Evolutionary conservation across 2,113 vertebrate species (phyloP).

Genomic region (Archocentrus centrarchus): DNA sequence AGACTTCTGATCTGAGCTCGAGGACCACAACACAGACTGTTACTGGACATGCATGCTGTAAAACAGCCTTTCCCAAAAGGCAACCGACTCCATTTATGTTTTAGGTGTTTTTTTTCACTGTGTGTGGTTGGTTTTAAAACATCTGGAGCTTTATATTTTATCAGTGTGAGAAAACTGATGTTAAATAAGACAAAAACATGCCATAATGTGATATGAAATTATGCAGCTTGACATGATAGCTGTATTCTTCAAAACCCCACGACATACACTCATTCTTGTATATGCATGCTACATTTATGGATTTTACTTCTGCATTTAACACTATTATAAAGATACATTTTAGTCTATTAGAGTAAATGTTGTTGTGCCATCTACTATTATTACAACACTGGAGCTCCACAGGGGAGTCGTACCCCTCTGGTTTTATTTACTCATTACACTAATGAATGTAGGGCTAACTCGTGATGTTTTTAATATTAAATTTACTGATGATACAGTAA

Average conservation of each 20-base stretch:
- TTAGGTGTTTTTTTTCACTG: not conserved
- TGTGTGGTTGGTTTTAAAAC: not conserved
- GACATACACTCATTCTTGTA: not conserved
- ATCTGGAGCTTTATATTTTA: not conserved
- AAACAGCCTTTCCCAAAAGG: not conserved
- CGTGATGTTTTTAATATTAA: slow-evolving; percentile 2
- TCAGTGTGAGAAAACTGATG: not conserved
- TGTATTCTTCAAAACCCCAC: not conserved
- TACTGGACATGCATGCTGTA: not conserved
- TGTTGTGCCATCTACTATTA: not conserved
- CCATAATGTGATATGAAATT: not conserved
- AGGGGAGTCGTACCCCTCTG: not conserved
- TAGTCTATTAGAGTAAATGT: not conserved
- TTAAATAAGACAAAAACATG: not conserved
- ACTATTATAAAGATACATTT: not conserved
- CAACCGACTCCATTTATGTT: not conserved
- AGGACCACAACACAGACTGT: not conserved
- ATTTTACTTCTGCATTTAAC: not conserved
- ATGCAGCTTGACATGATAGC: not conserved
- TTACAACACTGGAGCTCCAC: not conserved
- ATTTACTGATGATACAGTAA: not conserved
- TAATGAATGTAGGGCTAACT: slow-evolving; percentile 4
- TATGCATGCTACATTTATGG: not conserved
- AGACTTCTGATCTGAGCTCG: slow-evolving; percentile 9
- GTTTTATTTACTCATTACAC: slow-evolving; percentile 17